Conservation (phyloP, 2,888 invertebrate genomes). For the Eristalinus aeneus region DNA sequence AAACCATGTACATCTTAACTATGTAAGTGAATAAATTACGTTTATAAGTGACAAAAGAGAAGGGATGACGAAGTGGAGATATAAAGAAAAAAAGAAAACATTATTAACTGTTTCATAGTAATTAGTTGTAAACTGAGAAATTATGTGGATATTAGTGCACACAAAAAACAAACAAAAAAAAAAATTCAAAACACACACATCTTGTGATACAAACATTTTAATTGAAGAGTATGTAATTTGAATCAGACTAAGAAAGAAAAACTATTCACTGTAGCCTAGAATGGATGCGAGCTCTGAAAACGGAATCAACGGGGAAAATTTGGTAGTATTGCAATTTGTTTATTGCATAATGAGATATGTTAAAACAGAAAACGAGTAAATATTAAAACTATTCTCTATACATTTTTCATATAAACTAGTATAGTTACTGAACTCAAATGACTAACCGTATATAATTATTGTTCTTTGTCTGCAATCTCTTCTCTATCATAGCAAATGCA, state of each 20-base stretch:
- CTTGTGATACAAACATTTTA: conserved; percentile 53
- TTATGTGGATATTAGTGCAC: conserved; percentile 65
- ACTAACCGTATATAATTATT: too few species aligned
- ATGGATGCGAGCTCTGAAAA: conserved; percentile 42
- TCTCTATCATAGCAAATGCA: too few species aligned
- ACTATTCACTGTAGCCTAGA: conserved; percentile 32
- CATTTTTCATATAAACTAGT: too few species aligned
- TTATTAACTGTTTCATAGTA: conserved; percentile 66
- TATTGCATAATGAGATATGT: not conserved
- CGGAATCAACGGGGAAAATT: not conserved
- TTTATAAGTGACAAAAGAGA: not conserved
- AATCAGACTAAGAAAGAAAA: conserved; percentile 16
- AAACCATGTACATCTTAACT: conserved; percentile 56
- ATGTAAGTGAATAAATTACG: conserved; percentile 45
- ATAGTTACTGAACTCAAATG: too few species aligned
- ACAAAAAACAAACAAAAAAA: conserved; percentile 25
- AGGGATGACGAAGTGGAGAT: conserved; percentile 5
- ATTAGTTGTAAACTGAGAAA: conserved; percentile 58
- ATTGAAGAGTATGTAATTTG: conserved; percentile 17
- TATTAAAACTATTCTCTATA: too few species aligned
- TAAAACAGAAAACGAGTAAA: not conserved
- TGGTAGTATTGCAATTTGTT: not conserved
- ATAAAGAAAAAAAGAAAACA: conserved; percentile 23
- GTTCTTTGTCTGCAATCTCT: too few species aligned
- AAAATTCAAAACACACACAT: conserved; percentile 29